These are phyloP conservation scores for Vicugna pacos DNA, from an alignment of 2,113 vertebrate genomes.

Conservation along the genomic window DNA sequence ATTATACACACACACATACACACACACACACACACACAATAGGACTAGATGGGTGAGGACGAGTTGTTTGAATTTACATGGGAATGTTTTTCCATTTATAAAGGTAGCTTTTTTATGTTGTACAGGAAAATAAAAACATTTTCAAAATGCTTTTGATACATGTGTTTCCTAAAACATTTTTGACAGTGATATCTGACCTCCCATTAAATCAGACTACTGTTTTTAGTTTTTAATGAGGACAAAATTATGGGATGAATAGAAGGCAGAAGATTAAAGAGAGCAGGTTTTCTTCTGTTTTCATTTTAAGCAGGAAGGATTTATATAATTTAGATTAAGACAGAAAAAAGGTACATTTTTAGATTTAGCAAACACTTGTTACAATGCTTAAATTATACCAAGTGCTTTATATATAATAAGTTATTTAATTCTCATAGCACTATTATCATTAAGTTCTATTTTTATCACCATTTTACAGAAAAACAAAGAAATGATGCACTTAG, in stretches of 20 bases:
- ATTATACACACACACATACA: too few species aligned
- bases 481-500: not conserved
- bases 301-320: not conserved
- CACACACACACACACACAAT: not conserved
- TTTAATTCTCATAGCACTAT: not conserved
- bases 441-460: conserved; percentile 41
- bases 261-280: not conserved
- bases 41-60: not conserved
- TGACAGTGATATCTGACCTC: not conserved
- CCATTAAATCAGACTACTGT: not conserved
- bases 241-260: not conserved
- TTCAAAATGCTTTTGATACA: not conserved
- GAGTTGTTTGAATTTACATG: not conserved
- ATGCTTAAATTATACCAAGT: not conserved
- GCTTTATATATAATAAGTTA: not conserved
- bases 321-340: not conserved
- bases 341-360: not conserved
- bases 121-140: not conserved
- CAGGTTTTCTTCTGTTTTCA: not conserved
- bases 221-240: not conserved
- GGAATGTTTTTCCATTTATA: not conserved
- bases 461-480: not conserved
- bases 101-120: not conserved
- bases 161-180: not conserved
- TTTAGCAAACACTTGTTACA: not conserved